Percentiles rank a stretch among this genome's conserved stretches.
Evolutionary conservation across 2,113 vertebrate genomes (phyloP).

Genomic region (Podarcis raffonei): DNA sequence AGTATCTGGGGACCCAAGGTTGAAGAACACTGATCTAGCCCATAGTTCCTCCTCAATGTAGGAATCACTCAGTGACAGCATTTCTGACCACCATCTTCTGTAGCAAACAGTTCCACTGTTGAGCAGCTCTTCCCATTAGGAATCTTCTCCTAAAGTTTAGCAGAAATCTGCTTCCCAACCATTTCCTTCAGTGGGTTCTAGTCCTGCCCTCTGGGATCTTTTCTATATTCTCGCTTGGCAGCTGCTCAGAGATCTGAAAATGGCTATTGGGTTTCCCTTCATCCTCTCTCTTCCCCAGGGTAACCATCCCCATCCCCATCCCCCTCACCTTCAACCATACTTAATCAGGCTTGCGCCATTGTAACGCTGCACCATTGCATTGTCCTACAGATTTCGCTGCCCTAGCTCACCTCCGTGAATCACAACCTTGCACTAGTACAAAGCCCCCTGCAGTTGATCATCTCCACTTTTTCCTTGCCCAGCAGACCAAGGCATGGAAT

Average conservation of each 20-base stretch:
- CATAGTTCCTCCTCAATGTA: too few relatives aligned
- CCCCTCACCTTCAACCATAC: neutral
- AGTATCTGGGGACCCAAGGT: too few relatives aligned
- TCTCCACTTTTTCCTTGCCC: neutral
- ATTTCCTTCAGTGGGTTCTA: neutral
- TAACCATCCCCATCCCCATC: too few relatives aligned
- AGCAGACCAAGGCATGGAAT: neutral
- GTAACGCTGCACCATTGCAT: neutral
- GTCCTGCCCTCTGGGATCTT: neutral
- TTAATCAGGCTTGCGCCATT: too few relatives aligned
- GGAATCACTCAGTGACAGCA: too few relatives aligned
- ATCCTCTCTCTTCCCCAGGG: neutral
- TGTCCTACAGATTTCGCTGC: neutral
- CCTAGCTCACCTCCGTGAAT: too few relatives aligned
- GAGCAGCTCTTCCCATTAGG: neutral
- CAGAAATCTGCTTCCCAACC: neutral
- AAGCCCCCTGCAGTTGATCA: neutral
- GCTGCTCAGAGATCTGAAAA: too few relatives aligned
- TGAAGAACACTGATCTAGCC: too few relatives aligned
- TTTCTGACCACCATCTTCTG: too few relatives aligned
- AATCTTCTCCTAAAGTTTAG: neutral
- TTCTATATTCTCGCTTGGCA: too few relatives aligned
- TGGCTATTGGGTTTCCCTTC: neutral
- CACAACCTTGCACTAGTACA: neutral
- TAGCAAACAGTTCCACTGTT: too few relatives aligned